phyloP scores from a whole-genome alignment of 2,888 invertebrate species.

The Coecobrya sp. region DNA sequence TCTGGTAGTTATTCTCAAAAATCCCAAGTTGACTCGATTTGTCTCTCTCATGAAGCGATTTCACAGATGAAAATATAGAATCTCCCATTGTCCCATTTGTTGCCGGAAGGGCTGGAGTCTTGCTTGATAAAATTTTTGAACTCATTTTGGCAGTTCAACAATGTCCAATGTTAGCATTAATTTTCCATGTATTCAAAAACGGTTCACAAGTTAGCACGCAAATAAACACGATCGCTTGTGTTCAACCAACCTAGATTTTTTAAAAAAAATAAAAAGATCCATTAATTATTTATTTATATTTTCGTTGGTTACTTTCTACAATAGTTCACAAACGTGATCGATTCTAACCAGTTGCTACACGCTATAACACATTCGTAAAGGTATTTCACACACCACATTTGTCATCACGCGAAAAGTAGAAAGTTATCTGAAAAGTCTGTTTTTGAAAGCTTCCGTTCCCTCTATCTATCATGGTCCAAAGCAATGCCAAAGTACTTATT shows the following conservation, averaged over 20 bases:
- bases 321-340: too few relatives aligned
- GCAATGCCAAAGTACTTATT: neutral
- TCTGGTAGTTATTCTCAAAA: conserved; percentile 83
- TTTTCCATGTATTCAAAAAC: neutral
- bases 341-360: too few relatives aligned
- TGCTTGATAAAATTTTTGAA: conserved; percentile 82
- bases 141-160: conserved; percentile 77
- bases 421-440: neutral
- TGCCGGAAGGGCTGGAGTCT: conserved; percentile 73
- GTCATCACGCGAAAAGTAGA: neutral
- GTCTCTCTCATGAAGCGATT: conserved; percentile 81
- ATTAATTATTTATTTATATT: conserved; percentile 9
- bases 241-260: conserved; percentile 26
- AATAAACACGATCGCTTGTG: neutral
- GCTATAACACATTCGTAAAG: too few relatives aligned
- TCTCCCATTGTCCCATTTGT: conserved; percentile 81
- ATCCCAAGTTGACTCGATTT: conserved; percentile 77
- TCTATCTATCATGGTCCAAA: neutral
- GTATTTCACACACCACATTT: too few relatives aligned
- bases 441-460: neutral
- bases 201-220: neutral
- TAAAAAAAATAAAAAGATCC: neutral
- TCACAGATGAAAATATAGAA: conserved; percentile 80
- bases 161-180: neutral
- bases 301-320: neutral